Evolutionary conservation across 2,888 invertebrate species (phyloP).

Genomic region (Euzophera pinguis): DNA sequence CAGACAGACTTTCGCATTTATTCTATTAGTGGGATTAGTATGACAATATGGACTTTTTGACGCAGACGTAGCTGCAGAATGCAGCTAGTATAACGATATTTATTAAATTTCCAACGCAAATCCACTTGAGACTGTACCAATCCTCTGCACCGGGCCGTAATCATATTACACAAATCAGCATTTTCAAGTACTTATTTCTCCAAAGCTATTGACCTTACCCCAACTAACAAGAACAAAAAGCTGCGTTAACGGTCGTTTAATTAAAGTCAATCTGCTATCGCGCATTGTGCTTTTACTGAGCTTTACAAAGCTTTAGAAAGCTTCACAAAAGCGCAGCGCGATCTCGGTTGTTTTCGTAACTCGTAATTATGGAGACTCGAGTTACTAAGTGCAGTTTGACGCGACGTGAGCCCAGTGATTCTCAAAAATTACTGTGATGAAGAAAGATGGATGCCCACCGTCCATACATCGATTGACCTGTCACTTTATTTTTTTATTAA

Average conservation of each 20-base stretch:
- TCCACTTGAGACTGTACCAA: too few species aligned
- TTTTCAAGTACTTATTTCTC: not conserved
- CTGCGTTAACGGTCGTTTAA: not conserved
- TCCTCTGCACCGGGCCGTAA: not conserved
- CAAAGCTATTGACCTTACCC: not conserved
- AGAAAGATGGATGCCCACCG: too few species aligned
- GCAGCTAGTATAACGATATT: too few species aligned
- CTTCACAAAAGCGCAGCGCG: constrained; percentile 70
- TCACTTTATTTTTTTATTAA: too few species aligned
- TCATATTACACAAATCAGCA: not conserved
- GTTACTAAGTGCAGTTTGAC: constrained; percentile 37
- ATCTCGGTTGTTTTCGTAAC: constrained; percentile 51
- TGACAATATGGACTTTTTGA: too few species aligned
- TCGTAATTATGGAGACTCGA: constrained; percentile 44
- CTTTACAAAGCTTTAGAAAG: constrained; percentile 44
- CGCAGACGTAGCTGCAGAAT: too few species aligned
- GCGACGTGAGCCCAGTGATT: not conserved
- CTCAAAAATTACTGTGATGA: too few species aligned
- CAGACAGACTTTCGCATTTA: too few species aligned
- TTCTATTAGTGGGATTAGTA: too few species aligned
- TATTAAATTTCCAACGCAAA: too few species aligned
- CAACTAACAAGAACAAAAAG: not conserved
- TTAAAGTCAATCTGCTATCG: constrained; percentile 11
- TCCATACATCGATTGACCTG: too few species aligned
- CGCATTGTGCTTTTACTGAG: constrained; percentile 31